Percentiles rank a stretch among this genome's conserved stretches.
Conservation (phyloP, 2,888 invertebrate genomes). For the Aporophyla nigra region DNA sequence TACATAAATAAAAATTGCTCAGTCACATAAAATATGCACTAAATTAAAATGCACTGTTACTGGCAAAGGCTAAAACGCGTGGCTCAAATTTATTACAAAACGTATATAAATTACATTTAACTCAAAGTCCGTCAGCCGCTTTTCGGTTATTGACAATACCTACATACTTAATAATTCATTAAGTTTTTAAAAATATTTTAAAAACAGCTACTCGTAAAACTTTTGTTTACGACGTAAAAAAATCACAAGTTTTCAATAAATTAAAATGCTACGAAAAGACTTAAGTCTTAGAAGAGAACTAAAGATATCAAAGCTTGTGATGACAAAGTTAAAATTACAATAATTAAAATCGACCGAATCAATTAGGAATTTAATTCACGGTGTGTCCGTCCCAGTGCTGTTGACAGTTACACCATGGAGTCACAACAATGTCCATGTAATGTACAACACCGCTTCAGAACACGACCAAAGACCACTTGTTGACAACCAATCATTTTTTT, state of each 20-base stretch:
- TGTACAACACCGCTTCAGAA: conserved; percentile 32
- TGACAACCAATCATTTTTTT: conserved; percentile 69
- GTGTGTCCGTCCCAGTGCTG: conserved; percentile 27
- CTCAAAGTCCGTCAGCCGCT: conserved; percentile 56
- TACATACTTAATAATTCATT: conserved; percentile 51
- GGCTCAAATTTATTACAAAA: conserved; percentile 67
- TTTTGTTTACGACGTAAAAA: conserved; percentile 51
- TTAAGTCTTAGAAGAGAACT: conserved; percentile 57
- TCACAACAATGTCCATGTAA: conserved; percentile 31
- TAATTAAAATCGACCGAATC: conserved; percentile 54
- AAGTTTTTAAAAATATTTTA: conserved; percentile 61
- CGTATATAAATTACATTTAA: conserved; percentile 80
- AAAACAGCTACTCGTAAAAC: conserved; percentile 53
- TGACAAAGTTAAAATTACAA: conserved; percentile 57
- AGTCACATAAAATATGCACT: conserved; percentile 80
- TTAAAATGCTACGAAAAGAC: conserved; percentile 69
- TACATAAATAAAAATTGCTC: conserved; percentile 72
- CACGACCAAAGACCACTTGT: conserved; percentile 63
- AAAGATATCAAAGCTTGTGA: conserved; percentile 65
- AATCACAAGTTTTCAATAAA: conserved; percentile 67
- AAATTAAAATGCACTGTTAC: conserved; percentile 87
- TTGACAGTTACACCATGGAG: conserved; percentile 30
- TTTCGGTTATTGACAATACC: conserved; percentile 54
- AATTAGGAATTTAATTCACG: conserved; percentile 58
- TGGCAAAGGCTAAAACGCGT: conserved; percentile 80